Evolutionary conservation across 2,888 invertebrate genomes (phyloP).

Genomic region (Brenthis daphne): DNA sequence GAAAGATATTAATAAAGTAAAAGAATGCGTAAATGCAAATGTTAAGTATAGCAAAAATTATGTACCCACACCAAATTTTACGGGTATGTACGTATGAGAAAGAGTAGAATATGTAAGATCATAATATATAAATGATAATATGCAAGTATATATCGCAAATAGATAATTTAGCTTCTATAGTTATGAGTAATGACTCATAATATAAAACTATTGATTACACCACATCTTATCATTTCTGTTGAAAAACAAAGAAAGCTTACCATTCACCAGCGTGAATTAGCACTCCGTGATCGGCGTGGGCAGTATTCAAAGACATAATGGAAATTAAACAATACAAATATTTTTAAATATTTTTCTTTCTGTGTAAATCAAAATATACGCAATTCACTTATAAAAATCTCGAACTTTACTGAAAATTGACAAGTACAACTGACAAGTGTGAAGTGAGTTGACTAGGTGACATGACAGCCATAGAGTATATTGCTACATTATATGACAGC

Average conservation of each 20-base stretch:
- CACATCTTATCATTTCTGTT: conserved; percentile 36
- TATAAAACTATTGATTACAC: conserved; percentile 25
- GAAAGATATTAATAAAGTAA: no score
- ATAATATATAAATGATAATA: no score
- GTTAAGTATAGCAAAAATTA: no score
- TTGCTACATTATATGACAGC: no score
- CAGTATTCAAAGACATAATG: conserved; percentile 96
- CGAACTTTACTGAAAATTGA: conserved; percentile 14
- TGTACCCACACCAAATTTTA: no score
- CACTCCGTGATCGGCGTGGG: conserved; percentile 97
- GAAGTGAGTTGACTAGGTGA: background rate
- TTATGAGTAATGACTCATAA: conserved; percentile 22
- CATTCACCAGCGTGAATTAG: conserved; percentile 97
- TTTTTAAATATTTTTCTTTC: background rate
- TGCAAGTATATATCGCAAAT: no score
- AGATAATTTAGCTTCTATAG: no score
- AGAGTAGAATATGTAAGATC: no score
- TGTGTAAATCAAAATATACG: conserved; percentile 21
- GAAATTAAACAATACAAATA: conserved; percentile 1
- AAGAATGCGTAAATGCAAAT: no score
- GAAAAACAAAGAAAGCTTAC: conserved; percentile 84
- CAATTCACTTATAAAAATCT: conserved; percentile 10
- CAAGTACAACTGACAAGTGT: background rate
- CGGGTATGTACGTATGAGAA: no score
- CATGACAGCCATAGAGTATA: no score